Base-by-base conservation (phyloP, 1,140 invertebrate genomes). In the Homarus americanus region DNA sequence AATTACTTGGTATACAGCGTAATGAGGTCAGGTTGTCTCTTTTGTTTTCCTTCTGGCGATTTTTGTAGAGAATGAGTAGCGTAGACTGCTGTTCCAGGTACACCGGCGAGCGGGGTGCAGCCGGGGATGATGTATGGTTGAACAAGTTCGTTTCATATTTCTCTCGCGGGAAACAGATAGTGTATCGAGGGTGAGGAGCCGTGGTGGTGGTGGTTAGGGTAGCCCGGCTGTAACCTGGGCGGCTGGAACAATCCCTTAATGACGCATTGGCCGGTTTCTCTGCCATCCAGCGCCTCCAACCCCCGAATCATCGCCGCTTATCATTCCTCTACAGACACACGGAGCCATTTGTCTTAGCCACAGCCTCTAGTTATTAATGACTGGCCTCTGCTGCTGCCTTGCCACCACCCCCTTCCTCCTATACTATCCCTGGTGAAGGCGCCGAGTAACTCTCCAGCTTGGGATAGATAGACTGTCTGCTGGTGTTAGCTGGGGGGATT, bases 281-380 rank as follows among this genome's bases (percentile, higher is more conserved):
- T 10, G n/a, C n/a, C 28, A 34, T 76, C 17, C 73, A 17, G 36
- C 28, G 20, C 80, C 36, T 82, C 17, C 32, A 49, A 87, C 73
- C 85, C 75, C 1, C 36, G 41, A 87, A 87, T 87, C 85, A 87
- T 66, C 85, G 73, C 63, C 75, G 34, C 85, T 87, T 87, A 87
- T 87, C 85, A 87, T 87, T 87, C 85, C 49, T 38, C 75, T 87
- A 78, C 85, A 78, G 85, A 87, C 85, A 87, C 85, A 32, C 44
- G 73, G 15, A 78, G 75, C 75, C 85, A 87, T 87, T 87, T 87
- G 85, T 79, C 85, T 87, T 87, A n/a, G 75, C 85, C 85, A 78
- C 44, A 78, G 44, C 49, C 15, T 53, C 69, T 78, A 17, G 73
- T 78, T 87, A 87, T 76, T 87, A 78, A 87, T 87, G 53, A 32